These are phyloP conservation scores for Campoplex nolae DNA, from an alignment of 2,888 invertebrate genomes.

Conservation along the genomic window DNA sequence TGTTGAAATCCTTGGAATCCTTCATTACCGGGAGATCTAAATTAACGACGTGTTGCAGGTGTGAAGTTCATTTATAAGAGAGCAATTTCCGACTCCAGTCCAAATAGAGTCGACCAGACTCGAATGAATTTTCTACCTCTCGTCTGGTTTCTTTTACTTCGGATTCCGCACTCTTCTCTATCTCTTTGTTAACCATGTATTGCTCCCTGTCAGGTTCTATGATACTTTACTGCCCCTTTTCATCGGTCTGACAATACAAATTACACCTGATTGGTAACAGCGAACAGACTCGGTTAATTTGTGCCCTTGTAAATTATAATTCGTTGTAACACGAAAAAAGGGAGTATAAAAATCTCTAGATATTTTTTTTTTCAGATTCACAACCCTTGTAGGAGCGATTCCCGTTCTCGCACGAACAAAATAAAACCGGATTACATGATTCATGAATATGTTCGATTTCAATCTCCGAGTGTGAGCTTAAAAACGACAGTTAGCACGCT, in stretches of 20 bases:
- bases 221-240: slow-evolving; percentile 7
- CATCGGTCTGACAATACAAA: not conserved
- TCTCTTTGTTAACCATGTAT: slow-evolving; percentile 35
- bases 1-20: not conserved
- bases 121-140: slow-evolving; percentile 67
- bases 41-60: slow-evolving; percentile 29
- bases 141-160: slow-evolving; percentile 10
- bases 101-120: slow-evolving; percentile 49
- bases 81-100: slow-evolving; percentile 15
- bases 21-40: slow-evolving; percentile 1
- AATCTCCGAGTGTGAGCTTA: slow-evolving; percentile 23
- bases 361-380: slow-evolving; percentile 21
- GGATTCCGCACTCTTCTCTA: slow-evolving; percentile 27
- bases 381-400: not conserved
- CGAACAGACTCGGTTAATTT: slow-evolving; percentile 44
- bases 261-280: slow-evolving; percentile 55
- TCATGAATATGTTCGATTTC: not conserved
- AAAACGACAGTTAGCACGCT: not conserved
- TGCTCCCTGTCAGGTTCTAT: not conserved
- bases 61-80: slow-evolving; percentile 34
- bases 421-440: not conserved
- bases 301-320: slow-evolving; percentile 9
- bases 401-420: not conserved
- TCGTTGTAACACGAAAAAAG: not conserved
- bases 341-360: not conserved